Percentiles rank a stretch among this genome's conserved stretches.
Conservation (phyloP, 37 sponge, comb jelly and placozoan genomes). For the Diacarnus erythraeanus region DNA sequence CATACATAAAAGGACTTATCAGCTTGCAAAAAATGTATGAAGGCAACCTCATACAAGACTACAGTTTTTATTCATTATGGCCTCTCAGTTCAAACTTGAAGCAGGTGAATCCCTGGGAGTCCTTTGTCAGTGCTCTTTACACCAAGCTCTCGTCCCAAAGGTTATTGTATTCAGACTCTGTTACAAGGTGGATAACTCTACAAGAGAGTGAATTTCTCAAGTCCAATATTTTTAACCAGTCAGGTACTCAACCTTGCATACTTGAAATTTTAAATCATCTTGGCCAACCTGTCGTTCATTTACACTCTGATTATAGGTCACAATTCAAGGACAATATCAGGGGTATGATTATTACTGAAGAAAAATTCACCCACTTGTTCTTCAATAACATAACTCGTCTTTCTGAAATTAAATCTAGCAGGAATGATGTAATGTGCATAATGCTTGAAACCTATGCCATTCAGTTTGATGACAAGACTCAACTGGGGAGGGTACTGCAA, state of each 20-base stretch:
- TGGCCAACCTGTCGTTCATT: slow-evolving; percentile 31
- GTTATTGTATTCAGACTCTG: slow-evolving; percentile 35
- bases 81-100: slow-evolving; percentile 26
- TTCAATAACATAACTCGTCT: slow-evolving; percentile 6
- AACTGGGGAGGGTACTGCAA: neutral
- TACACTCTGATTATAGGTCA: slow-evolving; percentile 14
- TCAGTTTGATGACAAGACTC: neutral
- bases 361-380: slow-evolving; percentile 3
- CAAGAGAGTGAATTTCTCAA: slow-evolving; percentile 22
- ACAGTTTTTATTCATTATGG: slow-evolving; percentile 36
- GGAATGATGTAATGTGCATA: slow-evolving; percentile 16
- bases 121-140: neutral
- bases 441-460: slow-evolving; percentile 25
- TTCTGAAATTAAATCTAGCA: neutral
- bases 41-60: neutral
- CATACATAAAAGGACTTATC: slow-evolving; percentile 32
- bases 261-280: slow-evolving; percentile 13
- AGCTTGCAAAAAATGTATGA: slow-evolving; percentile 1
- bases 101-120: slow-evolving; percentile 34
- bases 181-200: slow-evolving; percentile 18
- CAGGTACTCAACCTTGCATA: slow-evolving; percentile 7
- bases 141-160: neutral
- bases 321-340: slow-evolving; percentile 3
- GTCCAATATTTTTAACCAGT: slow-evolving; percentile 18
- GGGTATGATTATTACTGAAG: slow-evolving; percentile 4